Conservation (phyloP, 1,140 invertebrate genomes). For the Lasaia peninsularis region DNA sequence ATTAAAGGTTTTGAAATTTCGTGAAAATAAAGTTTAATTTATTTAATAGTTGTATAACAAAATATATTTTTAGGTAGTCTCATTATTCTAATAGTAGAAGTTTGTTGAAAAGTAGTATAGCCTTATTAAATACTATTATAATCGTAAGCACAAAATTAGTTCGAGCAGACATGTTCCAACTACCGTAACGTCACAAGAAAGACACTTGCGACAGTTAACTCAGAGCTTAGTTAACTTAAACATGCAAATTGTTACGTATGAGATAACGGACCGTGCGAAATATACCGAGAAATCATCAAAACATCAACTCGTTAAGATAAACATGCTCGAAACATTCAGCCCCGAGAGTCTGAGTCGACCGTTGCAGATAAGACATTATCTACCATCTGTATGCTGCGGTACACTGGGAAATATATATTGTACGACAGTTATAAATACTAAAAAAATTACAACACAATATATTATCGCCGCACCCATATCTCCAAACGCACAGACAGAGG, state of each 20-base stretch:
- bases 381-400: background rate
- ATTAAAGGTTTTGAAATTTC: too few species aligned
- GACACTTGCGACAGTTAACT: background rate
- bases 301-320: conserved; percentile 38
- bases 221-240: background rate
- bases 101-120: too few species aligned
- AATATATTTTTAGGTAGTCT: too few species aligned
- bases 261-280: conserved; percentile 38
- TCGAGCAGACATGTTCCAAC: background rate
- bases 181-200: background rate
- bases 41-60: too few species aligned
- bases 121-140: too few species aligned
- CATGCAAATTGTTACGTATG: conserved; percentile 14
- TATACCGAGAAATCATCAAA: conserved; percentile 38
- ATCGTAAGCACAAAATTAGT: background rate
- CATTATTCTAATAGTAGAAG: too few species aligned
- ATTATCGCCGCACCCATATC: too few species aligned
- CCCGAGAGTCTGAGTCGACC: conserved; percentile 12
- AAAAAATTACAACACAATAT: too few species aligned
- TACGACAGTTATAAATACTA: too few species aligned
- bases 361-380: background rate
- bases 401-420: background rate
- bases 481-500: too few species aligned
- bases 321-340: conserved; percentile 26
- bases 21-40: too few species aligned